Conservation (phyloP, 2,888 invertebrate genomes). For the Leucophenga montana region DNA sequence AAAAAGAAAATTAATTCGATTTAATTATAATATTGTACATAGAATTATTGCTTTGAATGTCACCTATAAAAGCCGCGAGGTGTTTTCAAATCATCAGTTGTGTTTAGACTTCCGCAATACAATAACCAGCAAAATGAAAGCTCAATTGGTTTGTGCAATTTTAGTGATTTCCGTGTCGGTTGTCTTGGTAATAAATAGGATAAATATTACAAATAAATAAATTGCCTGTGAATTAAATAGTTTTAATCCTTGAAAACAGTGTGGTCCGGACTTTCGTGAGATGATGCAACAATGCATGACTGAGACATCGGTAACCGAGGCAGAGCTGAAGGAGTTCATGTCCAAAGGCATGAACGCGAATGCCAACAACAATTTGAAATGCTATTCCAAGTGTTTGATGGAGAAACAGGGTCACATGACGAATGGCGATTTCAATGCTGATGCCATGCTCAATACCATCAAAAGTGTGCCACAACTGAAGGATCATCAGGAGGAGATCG, state of each 20-base stretch:
- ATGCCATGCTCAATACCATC: slow-evolving; percentile 44
- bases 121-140: slow-evolving; percentile 3
- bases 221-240: not conserved
- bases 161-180: slow-evolving; percentile 12
- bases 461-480: slow-evolving; percentile 49
- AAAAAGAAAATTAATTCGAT: slow-evolving; percentile 10
- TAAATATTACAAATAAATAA: not conserved
- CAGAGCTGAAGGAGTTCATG: slow-evolving; percentile 52
- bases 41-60: not conserved
- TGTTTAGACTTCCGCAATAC: not conserved
- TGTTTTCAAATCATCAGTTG: not conserved
- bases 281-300: slow-evolving; percentile 58
- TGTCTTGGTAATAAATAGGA: slow-evolving; percentile 15
- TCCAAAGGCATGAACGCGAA: slow-evolving; percentile 46
- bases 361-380: slow-evolving; percentile 59
- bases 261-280: slow-evolving; percentile 44
- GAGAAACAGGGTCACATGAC: slow-evolving; percentile 62
- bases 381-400: slow-evolving; percentile 63
- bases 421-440: slow-evolving; percentile 58
- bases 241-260: slow-evolving; percentile 34
- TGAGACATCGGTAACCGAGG: slow-evolving; percentile 47
- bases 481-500: slow-evolving; percentile 52
- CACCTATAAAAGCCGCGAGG: not conserved
- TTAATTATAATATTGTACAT: not conserved
- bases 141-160: slow-evolving; percentile 2